phyloP scores from a whole-genome alignment of 2,113 vertebrate species.

The Phainopepla nitens region DNA sequence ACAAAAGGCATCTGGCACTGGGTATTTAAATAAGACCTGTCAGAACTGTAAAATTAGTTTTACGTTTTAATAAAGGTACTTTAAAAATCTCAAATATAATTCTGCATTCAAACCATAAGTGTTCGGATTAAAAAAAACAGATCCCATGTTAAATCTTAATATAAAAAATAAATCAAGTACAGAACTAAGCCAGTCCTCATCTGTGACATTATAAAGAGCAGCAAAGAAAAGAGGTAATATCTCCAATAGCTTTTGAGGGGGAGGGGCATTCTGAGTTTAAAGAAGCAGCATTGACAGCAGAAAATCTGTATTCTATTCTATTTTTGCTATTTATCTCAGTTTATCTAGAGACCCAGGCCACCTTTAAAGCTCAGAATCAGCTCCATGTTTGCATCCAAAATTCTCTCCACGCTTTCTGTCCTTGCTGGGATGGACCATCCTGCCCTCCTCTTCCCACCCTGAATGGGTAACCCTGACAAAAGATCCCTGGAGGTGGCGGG shows the following conservation, averaged over 20 bases:
- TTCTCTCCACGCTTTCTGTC: background rate
- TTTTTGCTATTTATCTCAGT: background rate
- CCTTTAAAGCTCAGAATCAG: background rate
- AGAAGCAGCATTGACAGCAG: background rate
- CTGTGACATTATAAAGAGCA: background rate
- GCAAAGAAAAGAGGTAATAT: background rate
- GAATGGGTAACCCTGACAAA: rapidly evolving
- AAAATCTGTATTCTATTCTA: background rate
- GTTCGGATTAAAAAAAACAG: slow-evolving; percentile 12
- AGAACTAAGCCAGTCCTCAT: background rate
- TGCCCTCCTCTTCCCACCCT: background rate
- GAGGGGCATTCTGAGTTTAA: background rate
- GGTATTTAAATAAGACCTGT: slow-evolving; percentile 37
- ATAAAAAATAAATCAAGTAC: background rate
- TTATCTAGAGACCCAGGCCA: background rate
- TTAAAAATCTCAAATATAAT: slow-evolving; percentile 37
- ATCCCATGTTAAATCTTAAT: background rate
- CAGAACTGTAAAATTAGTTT: slow-evolving; percentile 55
- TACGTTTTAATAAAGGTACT: slow-evolving; percentile 26
- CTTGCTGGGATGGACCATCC: background rate
- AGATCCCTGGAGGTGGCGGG: rapidly evolving
- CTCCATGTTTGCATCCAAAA: background rate
- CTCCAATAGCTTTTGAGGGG: background rate
- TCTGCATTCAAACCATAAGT: background rate
- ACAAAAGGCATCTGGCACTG: slow-evolving; percentile 39